Evolutionary conservation across 2,113 vertebrate species (phyloP).

Genomic region (Mastomys coucha): DNA sequence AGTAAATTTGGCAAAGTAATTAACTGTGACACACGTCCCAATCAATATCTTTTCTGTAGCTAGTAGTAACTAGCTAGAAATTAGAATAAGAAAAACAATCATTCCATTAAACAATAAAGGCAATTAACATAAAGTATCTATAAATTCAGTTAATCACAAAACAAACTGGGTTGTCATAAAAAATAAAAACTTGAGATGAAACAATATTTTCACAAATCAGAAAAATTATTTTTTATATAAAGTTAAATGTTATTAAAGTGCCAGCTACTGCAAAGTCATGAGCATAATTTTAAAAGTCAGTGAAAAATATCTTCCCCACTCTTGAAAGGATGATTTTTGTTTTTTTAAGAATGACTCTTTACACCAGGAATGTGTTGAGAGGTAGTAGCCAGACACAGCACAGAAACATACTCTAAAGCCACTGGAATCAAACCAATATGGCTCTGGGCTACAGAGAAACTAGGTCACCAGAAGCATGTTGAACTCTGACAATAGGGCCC

Average conservation of each 20-base stretch:
- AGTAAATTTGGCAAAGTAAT: constrained; percentile 8
- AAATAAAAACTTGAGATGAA: background rate
- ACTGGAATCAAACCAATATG: background rate
- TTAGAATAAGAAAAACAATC: background rate
- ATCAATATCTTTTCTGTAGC: background rate
- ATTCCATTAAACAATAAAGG: background rate
- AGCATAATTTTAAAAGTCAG: background rate
- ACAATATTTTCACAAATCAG: background rate
- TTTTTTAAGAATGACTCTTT: background rate
- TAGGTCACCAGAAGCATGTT: background rate
- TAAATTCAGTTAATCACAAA: background rate
- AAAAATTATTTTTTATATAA: background rate
- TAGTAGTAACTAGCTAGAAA: background rate
- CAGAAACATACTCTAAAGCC: background rate
- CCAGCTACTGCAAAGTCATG: background rate
- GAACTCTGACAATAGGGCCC: background rate
- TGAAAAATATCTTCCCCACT: fast-evolving
- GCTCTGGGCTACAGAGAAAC: too few species aligned
- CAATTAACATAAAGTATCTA: background rate
- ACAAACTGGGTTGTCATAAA: background rate
- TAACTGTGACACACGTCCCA: background rate
- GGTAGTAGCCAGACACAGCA: background rate
- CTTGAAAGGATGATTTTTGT: background rate
- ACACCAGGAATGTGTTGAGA: background rate
- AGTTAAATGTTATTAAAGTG: background rate